A percentile compares a stretch with the other conserved stretches of the same genome.
Conservation (phyloP, 2,797 vertebrate genomes). For the Acipenser ruthenus region DNA sequence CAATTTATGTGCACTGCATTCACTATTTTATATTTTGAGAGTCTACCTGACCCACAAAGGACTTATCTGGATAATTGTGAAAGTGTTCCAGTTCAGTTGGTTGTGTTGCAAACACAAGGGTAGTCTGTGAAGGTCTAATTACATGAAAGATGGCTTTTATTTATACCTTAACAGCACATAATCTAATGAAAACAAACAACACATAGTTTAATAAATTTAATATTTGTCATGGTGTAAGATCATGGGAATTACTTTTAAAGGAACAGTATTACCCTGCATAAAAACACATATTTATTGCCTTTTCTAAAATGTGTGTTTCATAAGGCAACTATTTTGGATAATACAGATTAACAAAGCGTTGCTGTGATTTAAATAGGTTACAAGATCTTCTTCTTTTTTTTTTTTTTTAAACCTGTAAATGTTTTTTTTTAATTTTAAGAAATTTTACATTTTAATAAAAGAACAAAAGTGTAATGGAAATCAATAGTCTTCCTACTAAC, state of each 20-base stretch:
- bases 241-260: constrained; percentile 23
- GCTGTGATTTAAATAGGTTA: constrained; percentile 21
- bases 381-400: constrained; percentile 24
- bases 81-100: constrained; percentile 25
- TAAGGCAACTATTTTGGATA: constrained; percentile 36
- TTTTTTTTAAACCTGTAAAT: constrained; percentile 23
- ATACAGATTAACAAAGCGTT: constrained; percentile 17
- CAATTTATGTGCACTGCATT: not conserved
- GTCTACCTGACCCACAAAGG: too few relatives aligned
- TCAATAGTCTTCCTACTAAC: constrained; percentile 23
- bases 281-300: constrained; percentile 33
- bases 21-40: not conserved
- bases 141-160: constrained; percentile 59
- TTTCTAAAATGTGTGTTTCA: constrained; percentile 33
- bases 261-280: constrained; percentile 11
- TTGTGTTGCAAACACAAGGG: constrained; percentile 38
- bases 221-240: constrained; percentile 41
- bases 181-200: constrained; percentile 45
- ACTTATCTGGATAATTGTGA: not conserved
- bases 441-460: constrained; percentile 15
- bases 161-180: constrained; percentile 68
- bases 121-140: constrained; percentile 59
- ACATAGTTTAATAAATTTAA: constrained; percentile 62
- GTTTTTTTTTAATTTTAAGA: constrained; percentile 19
- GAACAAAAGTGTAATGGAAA: constrained; percentile 10